A percentile compares a stretch with the other conserved stretches of the same genome.
Conservation (phyloP, 2,113 vertebrate genomes). For the Felis chaus region DNA sequence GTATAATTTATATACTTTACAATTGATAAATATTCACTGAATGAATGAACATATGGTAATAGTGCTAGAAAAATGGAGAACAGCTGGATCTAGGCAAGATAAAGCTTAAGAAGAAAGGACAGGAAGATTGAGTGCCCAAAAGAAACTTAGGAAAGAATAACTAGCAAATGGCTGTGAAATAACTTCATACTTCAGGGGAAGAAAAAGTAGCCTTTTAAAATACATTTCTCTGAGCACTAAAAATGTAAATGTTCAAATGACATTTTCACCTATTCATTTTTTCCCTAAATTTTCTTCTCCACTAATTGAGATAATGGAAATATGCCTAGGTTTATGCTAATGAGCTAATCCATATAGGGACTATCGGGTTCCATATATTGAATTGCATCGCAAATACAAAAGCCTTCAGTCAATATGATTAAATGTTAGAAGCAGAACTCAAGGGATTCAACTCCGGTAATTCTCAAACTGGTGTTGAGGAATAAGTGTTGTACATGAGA, state of each 20-base stretch:
- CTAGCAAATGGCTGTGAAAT: neutral
- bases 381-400: neutral
- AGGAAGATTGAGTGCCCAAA: neutral
- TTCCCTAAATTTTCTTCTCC: neutral
- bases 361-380: neutral
- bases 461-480: neutral
- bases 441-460: neutral
- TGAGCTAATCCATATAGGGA: neutral
- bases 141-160: neutral
- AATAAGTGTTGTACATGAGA: neutral
- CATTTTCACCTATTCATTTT: neutral
- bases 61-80: neutral
- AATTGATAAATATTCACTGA: neutral
- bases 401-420: neutral
- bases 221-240: neutral
- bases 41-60: neutral
- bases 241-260: slow-evolving; percentile 1
- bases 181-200: neutral
- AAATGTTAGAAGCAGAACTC: neutral
- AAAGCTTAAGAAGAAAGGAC: neutral
- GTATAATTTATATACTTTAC: neutral
- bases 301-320: neutral
- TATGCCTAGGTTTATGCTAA: neutral
- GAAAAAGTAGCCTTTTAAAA: neutral
- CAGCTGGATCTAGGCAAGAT: neutral